A percentile compares a stretch with the other conserved stretches of the same genome.
Evolutionary conservation across 1,140 invertebrate genomes (phyloP).

Genomic region (Papilio machaon): DNA sequence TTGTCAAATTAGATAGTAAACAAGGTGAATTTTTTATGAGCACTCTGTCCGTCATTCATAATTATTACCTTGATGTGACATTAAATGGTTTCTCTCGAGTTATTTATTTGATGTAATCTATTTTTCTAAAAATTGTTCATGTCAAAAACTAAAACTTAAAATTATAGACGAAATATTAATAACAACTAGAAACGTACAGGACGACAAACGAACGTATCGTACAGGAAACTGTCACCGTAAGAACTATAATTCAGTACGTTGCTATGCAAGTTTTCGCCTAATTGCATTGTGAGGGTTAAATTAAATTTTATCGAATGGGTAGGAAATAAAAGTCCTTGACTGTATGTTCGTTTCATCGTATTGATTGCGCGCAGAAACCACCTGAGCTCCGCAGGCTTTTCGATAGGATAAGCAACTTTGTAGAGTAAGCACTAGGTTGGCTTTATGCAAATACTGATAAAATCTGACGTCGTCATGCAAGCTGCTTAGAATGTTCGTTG

Average conservation of each 20-base stretch:
- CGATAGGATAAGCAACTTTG: conserved; percentile 13
- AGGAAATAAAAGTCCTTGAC: no score
- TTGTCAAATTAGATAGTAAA: conserved; percentile 23
- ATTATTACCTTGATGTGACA: conserved; percentile 15
- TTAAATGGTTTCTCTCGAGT: neutral
- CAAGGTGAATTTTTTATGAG: conserved; percentile 4
- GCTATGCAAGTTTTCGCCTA: no score
- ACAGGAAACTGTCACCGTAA: no score
- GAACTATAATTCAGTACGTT: no score
- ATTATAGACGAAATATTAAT: no score
- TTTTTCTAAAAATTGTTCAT: neutral
- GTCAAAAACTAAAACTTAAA: no score
- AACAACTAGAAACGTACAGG: no score
- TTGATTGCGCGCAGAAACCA: conserved; percentile 5
- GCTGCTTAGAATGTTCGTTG: conserved; percentile 23
- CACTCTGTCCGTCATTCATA: conserved; percentile 4
- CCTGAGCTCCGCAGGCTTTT: neutral
- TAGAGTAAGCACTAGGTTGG: conserved; percentile 12
- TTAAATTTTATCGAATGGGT: no score
- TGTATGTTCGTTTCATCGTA: neutral
- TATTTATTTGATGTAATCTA: neutral
- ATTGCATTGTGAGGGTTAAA: no score
- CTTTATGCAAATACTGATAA: conserved; percentile 24
- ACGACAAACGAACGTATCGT: no score
- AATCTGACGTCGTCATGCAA: conserved; percentile 22